These are phyloP conservation scores for Rallus limicola DNA, from an alignment of 2,113 vertebrate species.

Conservation along the genomic window DNA sequence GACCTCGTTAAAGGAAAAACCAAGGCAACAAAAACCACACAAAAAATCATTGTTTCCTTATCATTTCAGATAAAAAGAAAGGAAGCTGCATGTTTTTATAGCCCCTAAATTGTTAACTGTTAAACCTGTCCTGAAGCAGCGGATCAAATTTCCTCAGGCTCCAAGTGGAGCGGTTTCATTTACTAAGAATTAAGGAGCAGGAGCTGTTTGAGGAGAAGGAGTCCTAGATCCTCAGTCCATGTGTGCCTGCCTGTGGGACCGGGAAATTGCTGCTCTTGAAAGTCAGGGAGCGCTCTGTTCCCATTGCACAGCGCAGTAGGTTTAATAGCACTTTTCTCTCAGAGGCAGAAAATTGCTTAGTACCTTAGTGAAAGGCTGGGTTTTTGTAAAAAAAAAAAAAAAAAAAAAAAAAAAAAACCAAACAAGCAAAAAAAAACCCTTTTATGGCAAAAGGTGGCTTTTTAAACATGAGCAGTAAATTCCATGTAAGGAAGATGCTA, in stretches of 20 bases:
- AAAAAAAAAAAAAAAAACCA: neutral
- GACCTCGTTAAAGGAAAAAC: neutral
- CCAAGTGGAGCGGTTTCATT: neutral
- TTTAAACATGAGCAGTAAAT: neutral
- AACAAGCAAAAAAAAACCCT: neutral
- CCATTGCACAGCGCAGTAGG: neutral
- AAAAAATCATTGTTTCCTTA: constrained; percentile 3
- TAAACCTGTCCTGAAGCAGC: neutral
- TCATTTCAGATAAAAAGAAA: constrained; percentile 15
- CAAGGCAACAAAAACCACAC: neutral
- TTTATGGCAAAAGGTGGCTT: neutral
- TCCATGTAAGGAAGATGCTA: neutral
- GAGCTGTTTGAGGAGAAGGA: neutral
- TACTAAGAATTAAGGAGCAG: neutral
- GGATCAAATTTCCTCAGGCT: constrained; percentile 4
- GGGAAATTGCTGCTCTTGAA: neutral
- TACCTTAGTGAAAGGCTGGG: neutral
- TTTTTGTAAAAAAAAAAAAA: neutral
- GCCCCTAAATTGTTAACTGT: constrained; percentile 33
- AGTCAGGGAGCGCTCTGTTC: neutral
- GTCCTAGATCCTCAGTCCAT: neutral
- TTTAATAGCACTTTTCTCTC: neutral
- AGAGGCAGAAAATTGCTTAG: neutral
- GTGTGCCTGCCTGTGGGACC: neutral
- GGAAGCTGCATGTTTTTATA: constrained; percentile 50